These are phyloP conservation scores for Fulmarus glacialis DNA, from an alignment of 2,113 vertebrate genomes.

Conservation along the genomic window DNA sequence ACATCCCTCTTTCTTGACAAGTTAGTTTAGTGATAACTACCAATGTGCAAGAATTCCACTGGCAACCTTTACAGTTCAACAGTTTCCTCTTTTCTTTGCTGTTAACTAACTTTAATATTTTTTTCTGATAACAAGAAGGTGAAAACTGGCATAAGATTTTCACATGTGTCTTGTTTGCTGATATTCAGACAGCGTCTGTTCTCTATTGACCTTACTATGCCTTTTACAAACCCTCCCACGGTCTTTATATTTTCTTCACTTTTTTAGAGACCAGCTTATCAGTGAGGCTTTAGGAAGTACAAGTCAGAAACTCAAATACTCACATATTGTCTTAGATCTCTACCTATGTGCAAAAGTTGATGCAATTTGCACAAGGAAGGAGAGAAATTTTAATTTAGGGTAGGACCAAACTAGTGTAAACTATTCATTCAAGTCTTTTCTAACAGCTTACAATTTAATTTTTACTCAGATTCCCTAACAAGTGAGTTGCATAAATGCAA, in stretches of 20 bases:
- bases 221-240: not conserved
- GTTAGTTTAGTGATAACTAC: not conserved
- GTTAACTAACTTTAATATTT: not conserved
- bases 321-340: not conserved
- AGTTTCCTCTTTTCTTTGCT: not conserved
- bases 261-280: not conserved
- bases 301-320: not conserved
- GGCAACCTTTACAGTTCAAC: not conserved
- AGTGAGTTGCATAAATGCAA: not conserved
- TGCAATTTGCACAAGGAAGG: not conserved
- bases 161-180: not conserved
- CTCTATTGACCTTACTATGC: not conserved
- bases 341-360: not conserved
- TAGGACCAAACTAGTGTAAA: not conserved
- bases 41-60: not conserved
- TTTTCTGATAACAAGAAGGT: not conserved
- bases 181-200: not conserved
- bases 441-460: not conserved
- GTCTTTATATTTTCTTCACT: not conserved
- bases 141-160: not conserved
- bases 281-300: not conserved
- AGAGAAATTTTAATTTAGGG: not conserved
- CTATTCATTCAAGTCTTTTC: not conserved
- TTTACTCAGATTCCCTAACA: not conserved
- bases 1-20: not conserved